These are phyloP conservation scores for Disparrhopalites patrizii DNA, from an alignment of 2,888 invertebrate genomes.

Conservation along the genomic window DNA sequence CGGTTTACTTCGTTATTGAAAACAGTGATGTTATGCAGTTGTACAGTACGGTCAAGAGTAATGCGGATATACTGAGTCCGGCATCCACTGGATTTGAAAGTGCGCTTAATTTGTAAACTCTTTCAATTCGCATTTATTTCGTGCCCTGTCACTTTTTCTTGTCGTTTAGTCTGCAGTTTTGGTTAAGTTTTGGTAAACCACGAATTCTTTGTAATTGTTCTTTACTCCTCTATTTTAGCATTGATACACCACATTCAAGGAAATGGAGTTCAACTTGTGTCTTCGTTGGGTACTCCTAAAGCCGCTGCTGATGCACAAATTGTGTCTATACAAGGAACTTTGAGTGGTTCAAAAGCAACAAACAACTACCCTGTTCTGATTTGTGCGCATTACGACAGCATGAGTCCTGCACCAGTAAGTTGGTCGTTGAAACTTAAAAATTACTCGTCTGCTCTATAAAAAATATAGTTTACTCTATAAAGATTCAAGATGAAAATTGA, in stretches of 20 bases:
- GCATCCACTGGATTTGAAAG: slow-evolving; percentile 71
- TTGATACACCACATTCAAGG: slow-evolving; percentile 82
- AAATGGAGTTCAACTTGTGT: slow-evolving; percentile 90
- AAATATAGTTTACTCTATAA: not conserved
- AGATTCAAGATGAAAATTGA: no score
- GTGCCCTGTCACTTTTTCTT: not conserved
- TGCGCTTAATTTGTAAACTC: slow-evolving; percentile 40
- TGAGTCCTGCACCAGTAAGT: slow-evolving; percentile 77
- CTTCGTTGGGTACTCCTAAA: slow-evolving; percentile 67
- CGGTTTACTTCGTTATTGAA: slow-evolving; percentile 82
- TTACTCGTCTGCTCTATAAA: not conserved
- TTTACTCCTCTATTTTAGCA: slow-evolving; percentile 55
- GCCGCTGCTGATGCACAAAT: slow-evolving; percentile 75
- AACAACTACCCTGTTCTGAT: slow-evolving; percentile 76
- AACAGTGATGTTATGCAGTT: slow-evolving; percentile 69
- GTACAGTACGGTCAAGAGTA: slow-evolving; percentile 67
- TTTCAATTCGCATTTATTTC: no score
- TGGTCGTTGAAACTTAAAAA: not conserved
- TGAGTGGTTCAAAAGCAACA: slow-evolving; percentile 68
- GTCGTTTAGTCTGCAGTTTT: not conserved
- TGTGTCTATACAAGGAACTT: slow-evolving; percentile 78
- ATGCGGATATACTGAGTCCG: slow-evolving; percentile 65
- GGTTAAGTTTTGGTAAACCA: not conserved
- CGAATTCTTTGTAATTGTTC: no score
- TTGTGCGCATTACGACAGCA: slow-evolving; percentile 89